phyloP scores from a whole-genome alignment of 2,113 vertebrate species.

The Motacilla tschutschensis region DNA sequence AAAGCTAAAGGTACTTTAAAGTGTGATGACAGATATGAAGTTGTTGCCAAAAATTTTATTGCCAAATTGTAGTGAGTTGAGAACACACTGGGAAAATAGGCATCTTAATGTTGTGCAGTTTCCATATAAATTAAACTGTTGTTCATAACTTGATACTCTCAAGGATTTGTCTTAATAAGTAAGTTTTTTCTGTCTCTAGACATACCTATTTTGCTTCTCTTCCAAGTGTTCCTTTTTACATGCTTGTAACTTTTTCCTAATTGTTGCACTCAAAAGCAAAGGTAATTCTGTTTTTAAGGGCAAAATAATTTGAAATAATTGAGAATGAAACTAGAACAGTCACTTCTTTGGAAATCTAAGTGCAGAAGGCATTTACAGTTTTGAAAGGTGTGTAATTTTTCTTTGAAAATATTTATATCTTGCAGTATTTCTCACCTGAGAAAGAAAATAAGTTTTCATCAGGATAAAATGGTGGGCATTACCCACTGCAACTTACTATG shows the following conservation, averaged over 20 bases:
- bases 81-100: not conserved
- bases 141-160: not conserved
- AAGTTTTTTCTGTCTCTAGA: not conserved
- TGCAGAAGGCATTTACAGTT: not conserved
- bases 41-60: not conserved
- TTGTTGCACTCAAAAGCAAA: not conserved
- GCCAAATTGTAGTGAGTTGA: not conserved
- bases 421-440: fast-evolving
- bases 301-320: not conserved
- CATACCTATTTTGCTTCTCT: not conserved
- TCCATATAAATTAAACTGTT: not conserved
- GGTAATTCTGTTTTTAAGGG: not conserved
- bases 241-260: not conserved
- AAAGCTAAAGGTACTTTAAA: not conserved
- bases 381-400: not conserved
- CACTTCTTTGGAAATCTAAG: not conserved
- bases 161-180: not conserved
- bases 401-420: not conserved
- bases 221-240: not conserved
- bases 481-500: fast-evolving
- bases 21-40: not conserved
- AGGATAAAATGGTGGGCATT: not conserved
- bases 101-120: not conserved
- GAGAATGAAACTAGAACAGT: not conserved
- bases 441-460: not conserved